Conservation (phyloP, 2,888 invertebrate species). For the Drosophila gaucha region DNA sequence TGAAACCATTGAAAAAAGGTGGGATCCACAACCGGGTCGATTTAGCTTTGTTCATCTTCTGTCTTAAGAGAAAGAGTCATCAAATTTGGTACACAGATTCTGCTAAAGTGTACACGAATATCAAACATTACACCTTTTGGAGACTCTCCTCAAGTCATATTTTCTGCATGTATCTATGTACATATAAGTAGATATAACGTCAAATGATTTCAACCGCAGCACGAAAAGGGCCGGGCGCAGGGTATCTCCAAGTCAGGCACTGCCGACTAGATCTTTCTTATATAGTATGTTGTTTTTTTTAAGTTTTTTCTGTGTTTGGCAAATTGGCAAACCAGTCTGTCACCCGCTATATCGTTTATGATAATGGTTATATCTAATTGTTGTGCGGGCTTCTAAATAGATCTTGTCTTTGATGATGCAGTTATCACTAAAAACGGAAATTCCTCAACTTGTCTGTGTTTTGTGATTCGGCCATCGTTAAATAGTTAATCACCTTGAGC, state of each 20-base stretch:
- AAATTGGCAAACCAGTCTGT: conserved; percentile 43
- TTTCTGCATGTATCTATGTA: no score
- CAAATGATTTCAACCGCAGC: no score
- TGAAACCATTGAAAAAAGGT: background rate
- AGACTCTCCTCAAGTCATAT: no score
- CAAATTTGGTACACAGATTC: no score
- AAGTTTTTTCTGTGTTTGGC: conserved; percentile 10
- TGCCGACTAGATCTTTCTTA: background rate
- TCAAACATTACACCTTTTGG: no score
- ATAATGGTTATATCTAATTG: conserved; percentile 39
- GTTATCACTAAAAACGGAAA: conserved; percentile 54
- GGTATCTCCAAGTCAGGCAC: background rate
- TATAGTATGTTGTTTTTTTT: background rate
- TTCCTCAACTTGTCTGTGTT: conserved; percentile 42
- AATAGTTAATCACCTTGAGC: conserved; percentile 51
- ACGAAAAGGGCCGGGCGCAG: no score
- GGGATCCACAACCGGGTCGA: no score
- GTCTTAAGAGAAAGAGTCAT: no score
- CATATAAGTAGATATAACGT: no score
- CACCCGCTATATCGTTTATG: conserved; percentile 41
- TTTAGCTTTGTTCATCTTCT: background rate
- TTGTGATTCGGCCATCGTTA: conserved; percentile 27
- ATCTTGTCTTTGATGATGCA: conserved; percentile 40
- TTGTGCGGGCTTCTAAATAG: conserved; percentile 20
- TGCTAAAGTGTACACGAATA: no score